Conservation (phyloP, 2,113 vertebrate genomes). For the Catharus minimus region DNA sequence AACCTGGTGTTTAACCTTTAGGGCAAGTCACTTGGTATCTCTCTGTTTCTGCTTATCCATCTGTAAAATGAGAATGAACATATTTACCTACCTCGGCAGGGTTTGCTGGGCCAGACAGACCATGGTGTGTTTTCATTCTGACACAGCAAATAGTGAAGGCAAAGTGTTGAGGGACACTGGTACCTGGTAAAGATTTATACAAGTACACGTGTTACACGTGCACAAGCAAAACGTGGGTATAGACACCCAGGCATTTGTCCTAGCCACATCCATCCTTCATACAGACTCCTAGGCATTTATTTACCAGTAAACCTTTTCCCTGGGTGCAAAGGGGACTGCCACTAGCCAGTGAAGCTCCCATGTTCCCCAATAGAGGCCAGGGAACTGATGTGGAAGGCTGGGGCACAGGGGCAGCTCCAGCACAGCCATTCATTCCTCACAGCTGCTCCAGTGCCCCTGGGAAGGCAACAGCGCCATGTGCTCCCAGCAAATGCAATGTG, state of each 20-base stretch:
- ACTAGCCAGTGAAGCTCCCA: not conserved
- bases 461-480: not conserved
- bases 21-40: constrained; percentile 42
- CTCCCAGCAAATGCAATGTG: accelerated
- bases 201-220: not conserved
- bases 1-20: constrained; percentile 53
- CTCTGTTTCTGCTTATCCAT: constrained; percentile 56
- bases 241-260: not conserved
- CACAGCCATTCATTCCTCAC: not conserved
- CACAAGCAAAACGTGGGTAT: accelerated
- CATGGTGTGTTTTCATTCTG: not conserved
- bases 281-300: not conserved
- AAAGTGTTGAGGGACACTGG: not conserved
- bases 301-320: not conserved
- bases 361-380: not conserved
- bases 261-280: not conserved
- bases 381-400: accelerated
- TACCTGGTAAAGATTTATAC: not conserved
- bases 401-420: not conserved
- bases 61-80: constrained; percentile 57
- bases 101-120: not conserved
- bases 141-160: not conserved
- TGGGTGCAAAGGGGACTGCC: not conserved
- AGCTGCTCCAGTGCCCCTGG: not conserved
- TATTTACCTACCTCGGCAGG: constrained; percentile 45